A percentile compares a stretch with the other conserved stretches of the same genome.
These are phyloP conservation scores for Nemapogon koenigi DNA, from an alignment of 2,888 invertebrate species.

Conservation along the genomic window DNA sequence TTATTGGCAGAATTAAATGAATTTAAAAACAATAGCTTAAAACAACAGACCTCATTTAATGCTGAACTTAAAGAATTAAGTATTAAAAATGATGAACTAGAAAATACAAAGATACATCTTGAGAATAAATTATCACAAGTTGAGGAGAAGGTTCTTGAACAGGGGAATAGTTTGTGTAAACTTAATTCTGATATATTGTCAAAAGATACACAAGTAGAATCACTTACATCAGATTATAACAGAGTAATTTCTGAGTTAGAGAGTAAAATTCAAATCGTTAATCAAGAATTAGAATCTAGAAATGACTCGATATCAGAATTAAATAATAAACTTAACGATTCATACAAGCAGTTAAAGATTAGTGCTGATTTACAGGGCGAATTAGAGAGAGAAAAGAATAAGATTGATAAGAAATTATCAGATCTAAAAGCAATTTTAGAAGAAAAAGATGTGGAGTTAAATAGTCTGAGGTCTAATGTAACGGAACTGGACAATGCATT, in stretches of 20 bases:
- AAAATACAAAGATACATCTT: slow-evolving; percentile 35
- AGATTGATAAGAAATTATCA: slow-evolving; percentile 29
- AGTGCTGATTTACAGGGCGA: too few relatives aligned
- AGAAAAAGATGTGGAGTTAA: slow-evolving; percentile 30
- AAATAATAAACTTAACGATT: too few relatives aligned
- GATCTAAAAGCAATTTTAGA: slow-evolving; percentile 27
- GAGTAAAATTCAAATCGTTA: too few relatives aligned
- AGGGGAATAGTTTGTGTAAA: too few relatives aligned
- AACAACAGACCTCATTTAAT: too few relatives aligned
- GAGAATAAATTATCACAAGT: slow-evolving; percentile 26
- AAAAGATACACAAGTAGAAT: too few relatives aligned
- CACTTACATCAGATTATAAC: too few relatives aligned
- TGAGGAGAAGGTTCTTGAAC: slow-evolving; percentile 18
- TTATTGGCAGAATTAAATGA: background rate
- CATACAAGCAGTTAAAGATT: too few relatives aligned
- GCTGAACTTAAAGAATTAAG: slow-evolving; percentile 20
- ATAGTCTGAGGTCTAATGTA: slow-evolving; percentile 23
- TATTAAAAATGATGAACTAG: slow-evolving; percentile 29
- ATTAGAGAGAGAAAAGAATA: slow-evolving; percentile 35
- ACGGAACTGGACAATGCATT: slow-evolving; percentile 26
- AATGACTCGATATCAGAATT: too few relatives aligned
- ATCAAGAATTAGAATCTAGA: too few relatives aligned
- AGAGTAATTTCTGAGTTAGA: too few relatives aligned
- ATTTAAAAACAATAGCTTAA: background rate
- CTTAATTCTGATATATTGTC: too few relatives aligned